Evolutionary conservation across 2,113 vertebrate species (phyloP).

Genomic region (Gadus chalcogrammus): DNA sequence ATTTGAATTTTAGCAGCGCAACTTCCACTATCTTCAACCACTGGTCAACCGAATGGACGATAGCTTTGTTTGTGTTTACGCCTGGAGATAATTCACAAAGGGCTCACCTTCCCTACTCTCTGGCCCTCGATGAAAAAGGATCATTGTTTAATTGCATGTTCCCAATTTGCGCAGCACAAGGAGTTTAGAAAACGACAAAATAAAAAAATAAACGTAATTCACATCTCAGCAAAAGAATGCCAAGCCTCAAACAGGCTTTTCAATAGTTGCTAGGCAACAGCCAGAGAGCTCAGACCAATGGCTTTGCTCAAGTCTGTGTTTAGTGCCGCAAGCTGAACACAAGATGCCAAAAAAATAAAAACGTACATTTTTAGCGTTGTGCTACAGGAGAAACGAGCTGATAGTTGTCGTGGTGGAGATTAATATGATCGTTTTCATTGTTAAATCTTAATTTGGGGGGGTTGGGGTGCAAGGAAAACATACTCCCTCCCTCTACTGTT

Average conservation of each 20-base stretch:
- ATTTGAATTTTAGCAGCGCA: no score
- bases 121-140: slow-evolving; percentile 12
- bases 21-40: no score
- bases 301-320: slow-evolving; percentile 16
- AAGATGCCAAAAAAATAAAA: neutral
- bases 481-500: no score
- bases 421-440: no score
- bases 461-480: no score
- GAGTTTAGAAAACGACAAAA: slow-evolving; percentile 49
- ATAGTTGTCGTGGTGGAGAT: neutral
- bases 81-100: no score
- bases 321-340: slow-evolving; percentile 23
- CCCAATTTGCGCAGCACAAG: slow-evolving; percentile 3
- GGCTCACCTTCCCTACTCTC: slow-evolving; percentile 16
- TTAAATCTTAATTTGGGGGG: no score
- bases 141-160: slow-evolving; percentile 13
- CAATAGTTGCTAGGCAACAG: slow-evolving; percentile 65
- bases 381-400: neutral
- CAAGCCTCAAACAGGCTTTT: slow-evolving; percentile 40
- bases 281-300: slow-evolving; percentile 37
- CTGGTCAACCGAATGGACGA: no score
- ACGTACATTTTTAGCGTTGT: neutral
- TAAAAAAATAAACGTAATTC: slow-evolving; percentile 17
- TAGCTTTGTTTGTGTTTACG: no score
- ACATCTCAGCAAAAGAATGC: slow-evolving; percentile 37